Evolutionary conservation across 2,797 vertebrate species (phyloP).

Genomic region (Anguilla anguilla): DNA sequence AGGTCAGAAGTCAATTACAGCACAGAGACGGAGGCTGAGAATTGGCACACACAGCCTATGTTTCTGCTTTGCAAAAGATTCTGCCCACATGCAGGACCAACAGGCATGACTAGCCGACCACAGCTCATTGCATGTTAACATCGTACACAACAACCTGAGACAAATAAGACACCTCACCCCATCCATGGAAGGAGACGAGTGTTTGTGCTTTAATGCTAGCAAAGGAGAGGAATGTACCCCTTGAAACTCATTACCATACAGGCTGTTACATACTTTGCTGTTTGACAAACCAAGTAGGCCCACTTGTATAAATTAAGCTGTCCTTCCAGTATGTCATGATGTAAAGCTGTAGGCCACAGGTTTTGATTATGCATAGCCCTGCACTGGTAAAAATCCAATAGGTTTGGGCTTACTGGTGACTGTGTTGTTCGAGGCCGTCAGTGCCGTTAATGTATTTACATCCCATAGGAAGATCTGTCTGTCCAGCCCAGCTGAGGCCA

Average conservation of each 20-base stretch:
- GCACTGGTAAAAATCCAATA: neutral
- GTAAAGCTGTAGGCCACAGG: neutral
- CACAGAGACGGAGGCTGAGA: neutral
- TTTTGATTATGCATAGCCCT: neutral
- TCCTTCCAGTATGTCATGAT: neutral
- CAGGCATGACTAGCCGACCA: neutral
- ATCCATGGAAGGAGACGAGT: neutral
- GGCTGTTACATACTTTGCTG: neutral
- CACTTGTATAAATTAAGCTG: neutral
- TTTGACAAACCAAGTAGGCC: neutral
- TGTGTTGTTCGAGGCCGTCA: slow-evolving; percentile 99
- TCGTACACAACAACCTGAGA: neutral
- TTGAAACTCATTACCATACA: neutral
- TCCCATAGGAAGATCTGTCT: slow-evolving; percentile 99
- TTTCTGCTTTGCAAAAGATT: neutral
- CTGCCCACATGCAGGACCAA: neutral
- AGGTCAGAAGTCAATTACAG: slow-evolving; percentile 20
- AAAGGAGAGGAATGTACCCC: neutral
- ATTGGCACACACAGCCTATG: neutral
- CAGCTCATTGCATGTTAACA: neutral
- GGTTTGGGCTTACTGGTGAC: slow-evolving; percentile 88
- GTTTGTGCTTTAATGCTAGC: neutral
- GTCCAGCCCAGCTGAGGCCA: slow-evolving; percentile 96
- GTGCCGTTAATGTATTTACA: slow-evolving; percentile 95
- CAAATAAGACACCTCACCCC: neutral